A percentile compares a stretch with the other conserved stretches of the same genome.
Conservation (phyloP, 1,140 invertebrate species). For the Armadillidium nasatum region DNA sequence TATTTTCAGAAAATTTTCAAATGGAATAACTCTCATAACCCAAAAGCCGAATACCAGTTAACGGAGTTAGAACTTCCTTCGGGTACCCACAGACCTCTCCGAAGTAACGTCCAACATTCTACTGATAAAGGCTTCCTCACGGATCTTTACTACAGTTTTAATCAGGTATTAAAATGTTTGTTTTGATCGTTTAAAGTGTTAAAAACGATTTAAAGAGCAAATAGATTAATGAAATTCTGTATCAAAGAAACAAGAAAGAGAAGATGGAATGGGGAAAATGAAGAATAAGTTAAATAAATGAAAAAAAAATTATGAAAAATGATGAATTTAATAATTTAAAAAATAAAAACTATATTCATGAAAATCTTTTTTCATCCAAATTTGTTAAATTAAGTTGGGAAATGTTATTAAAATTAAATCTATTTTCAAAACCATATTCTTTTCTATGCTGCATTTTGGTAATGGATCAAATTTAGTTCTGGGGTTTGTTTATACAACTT, state of each 20-base stretch:
- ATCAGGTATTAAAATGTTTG: slow-evolving; percentile 48
- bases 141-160: slow-evolving; percentile 52
- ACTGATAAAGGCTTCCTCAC: slow-evolving; percentile 49
- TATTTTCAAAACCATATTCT: slow-evolving; percentile 10
- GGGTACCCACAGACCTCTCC: slow-evolving; percentile 26
- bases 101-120: slow-evolving; percentile 20
- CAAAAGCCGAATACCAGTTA: slow-evolving; percentile 59
- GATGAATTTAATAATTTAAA: too few relatives aligned
- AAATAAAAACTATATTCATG: too few relatives aligned
- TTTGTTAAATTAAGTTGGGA: too few relatives aligned
- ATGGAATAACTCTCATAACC: slow-evolving; percentile 44
- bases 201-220: too few relatives aligned
- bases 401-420: too few relatives aligned
- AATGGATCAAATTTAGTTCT: slow-evolving; percentile 44
- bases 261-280: too few relatives aligned
- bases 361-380: too few relatives aligned
- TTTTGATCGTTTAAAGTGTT: too few relatives aligned
- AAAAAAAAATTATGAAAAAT: too few relatives aligned
- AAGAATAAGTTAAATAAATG: too few relatives aligned
- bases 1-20: slow-evolving; percentile 45
- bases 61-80: slow-evolving; percentile 64
- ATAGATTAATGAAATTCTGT: too few relatives aligned
- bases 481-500: slow-evolving; percentile 48
- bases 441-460: slow-evolving; percentile 21
- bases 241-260: too few relatives aligned